Percentiles rank a stretch among this genome's conserved stretches.
Conservation (phyloP, 2,113 vertebrate genomes). For the Engystomops pustulosus region DNA sequence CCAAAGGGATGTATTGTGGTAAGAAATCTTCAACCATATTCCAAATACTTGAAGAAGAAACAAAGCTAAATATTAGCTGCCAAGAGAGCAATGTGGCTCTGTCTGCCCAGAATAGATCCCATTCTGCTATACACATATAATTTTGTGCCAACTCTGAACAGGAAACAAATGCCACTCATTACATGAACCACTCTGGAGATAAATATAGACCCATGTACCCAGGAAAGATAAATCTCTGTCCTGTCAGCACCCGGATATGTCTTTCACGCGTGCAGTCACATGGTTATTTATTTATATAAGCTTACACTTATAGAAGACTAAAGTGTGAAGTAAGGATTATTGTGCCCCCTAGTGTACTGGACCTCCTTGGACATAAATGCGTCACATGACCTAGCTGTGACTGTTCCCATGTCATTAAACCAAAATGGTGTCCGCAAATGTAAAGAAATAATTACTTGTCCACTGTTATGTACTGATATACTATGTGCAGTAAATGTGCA, state of each 20-base stretch:
- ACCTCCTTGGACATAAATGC: too few relatives aligned
- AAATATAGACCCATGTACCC: conserved; percentile 34
- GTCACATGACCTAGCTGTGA: too few relatives aligned
- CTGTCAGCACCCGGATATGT: neutral
- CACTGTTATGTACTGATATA: too few relatives aligned
- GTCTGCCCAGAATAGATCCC: conserved; percentile 9
- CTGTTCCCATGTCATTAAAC: too few relatives aligned
- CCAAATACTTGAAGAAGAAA: neutral
- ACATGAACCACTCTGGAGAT: conserved; percentile 25
- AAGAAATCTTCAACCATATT: neutral
- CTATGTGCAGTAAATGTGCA: too few relatives aligned
- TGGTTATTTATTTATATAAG: neutral
- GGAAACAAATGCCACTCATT: conserved; percentile 43
- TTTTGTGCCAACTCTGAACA: neutral
- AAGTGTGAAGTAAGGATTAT: too few relatives aligned
- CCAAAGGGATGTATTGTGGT: neutral
- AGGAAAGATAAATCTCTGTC: conserved; percentile 1
- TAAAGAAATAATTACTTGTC: too few relatives aligned
- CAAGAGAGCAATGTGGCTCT: neutral
- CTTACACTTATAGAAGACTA: too few relatives aligned
- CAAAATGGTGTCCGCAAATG: too few relatives aligned
- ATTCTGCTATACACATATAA: conserved; percentile 18
- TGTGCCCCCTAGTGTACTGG: too few relatives aligned
- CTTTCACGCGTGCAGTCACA: conserved; percentile 5
- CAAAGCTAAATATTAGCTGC: neutral